Conservation (phyloP, 2,113 vertebrate genomes). For the Nestor notabilis region DNA sequence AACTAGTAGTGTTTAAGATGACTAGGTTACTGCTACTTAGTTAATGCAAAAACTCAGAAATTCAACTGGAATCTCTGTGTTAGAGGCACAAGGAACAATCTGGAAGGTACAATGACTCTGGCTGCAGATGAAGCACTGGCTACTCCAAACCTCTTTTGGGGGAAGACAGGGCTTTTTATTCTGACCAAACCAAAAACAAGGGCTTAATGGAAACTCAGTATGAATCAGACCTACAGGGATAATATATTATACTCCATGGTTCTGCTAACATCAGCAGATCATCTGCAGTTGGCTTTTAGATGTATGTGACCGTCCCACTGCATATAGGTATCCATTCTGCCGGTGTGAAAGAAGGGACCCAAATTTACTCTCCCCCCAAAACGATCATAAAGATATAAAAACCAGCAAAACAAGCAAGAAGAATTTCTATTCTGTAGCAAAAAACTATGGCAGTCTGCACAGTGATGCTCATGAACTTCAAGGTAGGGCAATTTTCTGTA, state of each 20-base stretch:
- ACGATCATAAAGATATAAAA: not conserved
- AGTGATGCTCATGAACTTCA: not conserved
- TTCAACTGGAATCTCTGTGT: not conserved
- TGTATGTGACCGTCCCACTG: not conserved
- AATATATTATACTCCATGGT: not conserved
- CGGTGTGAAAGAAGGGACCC: not conserved
- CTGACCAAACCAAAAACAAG: not conserved
- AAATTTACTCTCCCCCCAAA: not conserved
- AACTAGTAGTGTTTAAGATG: not conserved
- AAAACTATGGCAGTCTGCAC: not conserved
- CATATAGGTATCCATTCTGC: not conserved
- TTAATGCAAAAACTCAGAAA: not conserved
- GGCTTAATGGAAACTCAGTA: not conserved
- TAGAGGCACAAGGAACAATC: not conserved
- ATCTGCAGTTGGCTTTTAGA: not conserved
- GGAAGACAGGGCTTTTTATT: not conserved
- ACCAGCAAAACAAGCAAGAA: not conserved
- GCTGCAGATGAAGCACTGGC: not conserved
- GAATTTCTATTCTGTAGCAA: not conserved
- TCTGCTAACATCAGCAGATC: not conserved
- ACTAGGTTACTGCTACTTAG: not conserved
- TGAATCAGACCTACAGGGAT: not conserved
- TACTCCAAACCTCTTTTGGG: not conserved
- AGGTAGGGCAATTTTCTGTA: constrained; percentile 42
- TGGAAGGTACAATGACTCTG: not conserved